These are phyloP conservation scores for Alviniconcha marisindica DNA, from an alignment of 1,140 invertebrate genomes.

Conservation along the genomic window DNA sequence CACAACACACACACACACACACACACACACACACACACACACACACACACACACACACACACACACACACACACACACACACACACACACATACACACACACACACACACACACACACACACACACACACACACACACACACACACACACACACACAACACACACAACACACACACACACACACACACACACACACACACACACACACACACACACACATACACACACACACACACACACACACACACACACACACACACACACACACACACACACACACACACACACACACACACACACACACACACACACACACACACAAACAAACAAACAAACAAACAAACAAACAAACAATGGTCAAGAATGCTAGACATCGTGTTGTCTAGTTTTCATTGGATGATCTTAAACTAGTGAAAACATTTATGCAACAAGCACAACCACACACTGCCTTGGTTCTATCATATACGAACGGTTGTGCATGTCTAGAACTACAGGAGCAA, in stretches of 20 bases:
- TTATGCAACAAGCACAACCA: too few species aligned
- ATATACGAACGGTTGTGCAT: too few species aligned
- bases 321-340: background rate
- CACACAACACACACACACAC: too few species aligned
- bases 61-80: background rate
- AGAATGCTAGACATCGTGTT: too few species aligned
- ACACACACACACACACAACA: too few species aligned
- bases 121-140: conserved; percentile 3
- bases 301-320: too few species aligned
- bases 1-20: too few species aligned
- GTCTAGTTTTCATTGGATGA: too few species aligned
- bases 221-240: conserved; percentile 3
- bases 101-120: conserved; percentile 3
- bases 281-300: background rate
- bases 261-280: conserved; percentile 3
- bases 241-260: conserved; percentile 3
- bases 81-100: conserved; percentile 3
- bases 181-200: background rate
- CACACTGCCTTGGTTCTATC: too few species aligned
- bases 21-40: background rate
- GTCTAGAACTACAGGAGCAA: too few species aligned
- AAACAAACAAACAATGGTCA: background rate
- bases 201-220: background rate
- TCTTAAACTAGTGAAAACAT: too few species aligned
- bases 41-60: conserved; percentile 3